These are phyloP conservation scores for Phyllotis vaccarum DNA, from an alignment of 2,797 vertebrate species.

Conservation along the genomic window DNA sequence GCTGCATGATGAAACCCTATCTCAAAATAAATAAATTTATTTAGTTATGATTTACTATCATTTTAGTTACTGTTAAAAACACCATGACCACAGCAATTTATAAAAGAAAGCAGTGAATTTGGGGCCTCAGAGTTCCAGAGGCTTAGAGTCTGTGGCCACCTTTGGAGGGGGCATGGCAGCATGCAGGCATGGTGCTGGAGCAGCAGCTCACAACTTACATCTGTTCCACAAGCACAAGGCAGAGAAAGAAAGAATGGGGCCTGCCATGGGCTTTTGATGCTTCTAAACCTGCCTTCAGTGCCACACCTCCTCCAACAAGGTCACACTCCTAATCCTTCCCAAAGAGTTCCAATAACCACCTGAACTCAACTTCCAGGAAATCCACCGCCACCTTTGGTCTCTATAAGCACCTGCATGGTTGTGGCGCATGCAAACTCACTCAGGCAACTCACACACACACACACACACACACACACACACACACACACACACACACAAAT, in stretches of 20 bases:
- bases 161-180: no score
- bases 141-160: no score
- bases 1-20: background rate
- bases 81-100: background rate
- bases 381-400: background rate
- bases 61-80: background rate
- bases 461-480: background rate
- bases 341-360: background rate
- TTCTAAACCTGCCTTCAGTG: no score
- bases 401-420: background rate
- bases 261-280: no score
- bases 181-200: no score
- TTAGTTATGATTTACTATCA: background rate
- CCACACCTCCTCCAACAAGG: no score
- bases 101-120: background rate
- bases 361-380: background rate
- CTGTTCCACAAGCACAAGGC: no score
- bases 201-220: no score
- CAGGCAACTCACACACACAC: background rate
- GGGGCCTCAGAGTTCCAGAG: background rate
- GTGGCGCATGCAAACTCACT: background rate
- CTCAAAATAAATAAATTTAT: background rate
- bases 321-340: no score
- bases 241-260: no score
- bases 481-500: background rate